Conservation (phyloP, 1,140 invertebrate genomes). For the Microplitis mediator region DNA sequence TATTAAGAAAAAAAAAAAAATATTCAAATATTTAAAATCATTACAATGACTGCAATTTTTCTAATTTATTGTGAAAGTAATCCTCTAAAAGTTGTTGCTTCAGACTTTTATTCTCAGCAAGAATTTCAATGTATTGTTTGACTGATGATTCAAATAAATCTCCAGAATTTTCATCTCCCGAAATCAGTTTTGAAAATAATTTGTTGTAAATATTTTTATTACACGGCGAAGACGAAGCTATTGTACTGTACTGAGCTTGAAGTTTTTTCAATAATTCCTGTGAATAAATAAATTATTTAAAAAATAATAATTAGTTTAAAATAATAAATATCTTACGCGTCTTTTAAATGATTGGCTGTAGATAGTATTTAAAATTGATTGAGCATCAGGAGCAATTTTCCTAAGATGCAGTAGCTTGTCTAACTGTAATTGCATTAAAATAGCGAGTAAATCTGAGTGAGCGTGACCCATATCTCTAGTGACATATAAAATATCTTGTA, state of each 20-base stretch:
- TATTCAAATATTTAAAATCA: constrained; percentile 8
- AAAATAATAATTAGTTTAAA: neutral
- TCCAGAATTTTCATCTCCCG: constrained; percentile 25
- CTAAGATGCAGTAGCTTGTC: constrained; percentile 43
- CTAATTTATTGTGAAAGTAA: constrained; percentile 22
- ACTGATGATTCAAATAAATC: constrained; percentile 36
- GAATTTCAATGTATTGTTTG: constrained; percentile 38
- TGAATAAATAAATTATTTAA: constrained; percentile 29
- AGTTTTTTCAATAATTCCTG: constrained; percentile 48
- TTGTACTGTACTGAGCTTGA: constrained; percentile 43
- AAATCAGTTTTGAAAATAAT: constrained; percentile 47
- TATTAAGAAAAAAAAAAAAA: neutral
- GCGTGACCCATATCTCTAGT: constrained; percentile 49
- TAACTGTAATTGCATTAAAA: constrained; percentile 53
- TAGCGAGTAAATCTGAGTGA: constrained; percentile 48
- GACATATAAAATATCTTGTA: constrained; percentile 45
- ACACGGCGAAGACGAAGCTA: constrained; percentile 30
- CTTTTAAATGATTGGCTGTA: constrained; percentile 46
- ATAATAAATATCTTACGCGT: constrained; percentile 44
- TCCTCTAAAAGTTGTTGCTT: constrained; percentile 18
- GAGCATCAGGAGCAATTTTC: constrained; percentile 48
- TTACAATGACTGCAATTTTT: constrained; percentile 24
- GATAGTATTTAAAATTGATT: constrained; percentile 49
- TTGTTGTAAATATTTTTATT: constrained; percentile 47
- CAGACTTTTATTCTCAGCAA: constrained; percentile 36